Evolutionary conservation across 2,888 invertebrate genomes (phyloP).

Genomic region (Lordiphosa fenestrarum): DNA sequence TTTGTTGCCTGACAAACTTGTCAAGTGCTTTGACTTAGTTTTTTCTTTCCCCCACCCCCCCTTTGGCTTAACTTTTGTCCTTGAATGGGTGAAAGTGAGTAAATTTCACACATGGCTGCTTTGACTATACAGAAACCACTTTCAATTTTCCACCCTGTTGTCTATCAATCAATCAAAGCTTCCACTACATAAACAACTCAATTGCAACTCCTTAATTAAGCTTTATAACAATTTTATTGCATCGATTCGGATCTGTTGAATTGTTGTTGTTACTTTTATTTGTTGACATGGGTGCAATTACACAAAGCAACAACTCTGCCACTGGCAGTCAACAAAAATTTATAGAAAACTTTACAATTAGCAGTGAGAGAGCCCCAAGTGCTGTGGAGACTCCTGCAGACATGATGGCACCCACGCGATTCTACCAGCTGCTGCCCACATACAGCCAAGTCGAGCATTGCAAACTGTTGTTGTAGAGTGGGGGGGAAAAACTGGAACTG

Average conservation of each 20-base stretch:
- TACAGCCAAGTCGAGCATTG: no score
- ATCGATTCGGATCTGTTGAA: conserved; percentile 43
- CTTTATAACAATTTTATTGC: conserved; percentile 66
- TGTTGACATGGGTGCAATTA: conserved; percentile 52
- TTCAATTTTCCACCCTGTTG: conserved; percentile 53
- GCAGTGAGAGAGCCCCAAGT: conserved; percentile 17
- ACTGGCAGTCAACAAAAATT: conserved; percentile 38
- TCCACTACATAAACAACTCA: conserved; percentile 65
- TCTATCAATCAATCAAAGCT: conserved; percentile 61
- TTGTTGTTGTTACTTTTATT: neutral
- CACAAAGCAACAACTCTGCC: conserved; percentile 37
- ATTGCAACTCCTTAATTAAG: conserved; percentile 61
- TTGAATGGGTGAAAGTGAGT: neutral
- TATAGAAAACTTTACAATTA: conserved; percentile 63
- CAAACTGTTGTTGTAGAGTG: no score
- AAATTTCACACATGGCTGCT: neutral
- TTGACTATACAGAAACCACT: conserved; percentile 17
- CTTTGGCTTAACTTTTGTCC: no score
- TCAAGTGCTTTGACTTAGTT: conserved; percentile 35
- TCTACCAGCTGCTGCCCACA: no score
- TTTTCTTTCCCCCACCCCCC: no score
- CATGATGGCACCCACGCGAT: conserved; percentile 20
- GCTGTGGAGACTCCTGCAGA: no score
- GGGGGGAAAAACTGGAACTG: no score
- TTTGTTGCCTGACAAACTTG: conserved; percentile 52